Evolutionary conservation across 2,888 invertebrate species (phyloP), one percentile per base, ranked within the genome.

Genomic region (Cryptus armator): DNA sequence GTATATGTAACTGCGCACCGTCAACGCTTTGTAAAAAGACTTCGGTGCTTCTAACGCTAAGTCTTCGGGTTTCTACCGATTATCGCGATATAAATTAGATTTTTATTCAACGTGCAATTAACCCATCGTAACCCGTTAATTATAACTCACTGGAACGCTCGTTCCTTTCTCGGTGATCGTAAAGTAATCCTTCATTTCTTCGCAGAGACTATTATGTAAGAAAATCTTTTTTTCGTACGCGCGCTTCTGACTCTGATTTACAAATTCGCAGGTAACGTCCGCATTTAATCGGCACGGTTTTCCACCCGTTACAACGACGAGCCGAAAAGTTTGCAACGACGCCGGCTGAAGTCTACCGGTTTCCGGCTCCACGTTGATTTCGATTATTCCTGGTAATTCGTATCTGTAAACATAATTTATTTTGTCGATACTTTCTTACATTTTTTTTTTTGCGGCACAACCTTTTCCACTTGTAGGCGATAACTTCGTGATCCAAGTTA

Each of bases 401-500:
- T 85, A 90, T 53, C 93, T 94, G 46, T 3, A 91, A 81, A 16
- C 5, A 78, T 62, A 46, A 67, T 59, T 29, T 51, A n/a, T 10
- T 48, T 48, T 4, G 10, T 5, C 9, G 48, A 59, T 44, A 48
- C 2, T 32, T 68, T 19, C 1, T 29, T 4, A 48, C 7, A 75
- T 29, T 19, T 59, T 51, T 59, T 51, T 79, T 10, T 44, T 24
- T 16, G 12, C 29, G 5, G 16, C 1, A 6, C 7, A 71, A 94
- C 94, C 87, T 90, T 86, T 91, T 90, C 94, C 94, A 94, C 29
- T 90, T 86, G 83, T 93, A 95, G 12, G 92, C 91, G 29, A 94
- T 88, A 2, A 92, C 90, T 51, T 93, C 90, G 53, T 90, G 59
- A 5, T 71, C 84, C 7, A 92, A 91, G 67, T 87, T 89, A 88